Conservation (phyloP, 2,113 vertebrate species). For the Dipodomys stephensi region DNA sequence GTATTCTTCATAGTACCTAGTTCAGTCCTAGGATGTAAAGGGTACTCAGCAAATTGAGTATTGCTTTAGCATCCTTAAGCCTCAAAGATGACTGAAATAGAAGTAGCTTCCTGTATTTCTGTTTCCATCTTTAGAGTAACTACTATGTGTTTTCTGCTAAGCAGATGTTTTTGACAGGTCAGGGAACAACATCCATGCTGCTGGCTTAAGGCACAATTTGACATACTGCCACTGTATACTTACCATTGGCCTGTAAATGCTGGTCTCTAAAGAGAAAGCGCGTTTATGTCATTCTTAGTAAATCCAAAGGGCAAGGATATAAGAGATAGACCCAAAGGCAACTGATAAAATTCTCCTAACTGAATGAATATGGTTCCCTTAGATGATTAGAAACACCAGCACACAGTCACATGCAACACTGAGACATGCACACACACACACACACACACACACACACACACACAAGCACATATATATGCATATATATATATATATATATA, state of each 20-base stretch:
- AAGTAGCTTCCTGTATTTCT: not conserved
- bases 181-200: not conserved
- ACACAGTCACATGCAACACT: not conserved
- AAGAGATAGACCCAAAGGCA: constrained; percentile 70
- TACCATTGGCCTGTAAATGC: not conserved
- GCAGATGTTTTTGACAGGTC: constrained; percentile 65
- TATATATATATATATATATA: too few relatives aligned
- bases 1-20: not conserved
- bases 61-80: not conserved
- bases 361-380: constrained; percentile 42
- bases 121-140: not conserved
- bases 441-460: too few relatives aligned
- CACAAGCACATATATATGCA: too few relatives aligned
- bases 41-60: not conserved
- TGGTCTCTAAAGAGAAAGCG: constrained; percentile 12
- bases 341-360: constrained; percentile 73
- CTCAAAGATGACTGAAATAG: not conserved
- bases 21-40: not conserved
- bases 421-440: not conserved
- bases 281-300: constrained; percentile 77
- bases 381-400: not conserved
- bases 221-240: not conserved
- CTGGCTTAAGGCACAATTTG: constrained; percentile 26
- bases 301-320: constrained; percentile 73
- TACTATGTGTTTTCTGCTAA: constrained; percentile 58